Evolutionary conservation across 2,113 vertebrate species (phyloP).

Genomic region (Erythrocercus mccallii): DNA sequence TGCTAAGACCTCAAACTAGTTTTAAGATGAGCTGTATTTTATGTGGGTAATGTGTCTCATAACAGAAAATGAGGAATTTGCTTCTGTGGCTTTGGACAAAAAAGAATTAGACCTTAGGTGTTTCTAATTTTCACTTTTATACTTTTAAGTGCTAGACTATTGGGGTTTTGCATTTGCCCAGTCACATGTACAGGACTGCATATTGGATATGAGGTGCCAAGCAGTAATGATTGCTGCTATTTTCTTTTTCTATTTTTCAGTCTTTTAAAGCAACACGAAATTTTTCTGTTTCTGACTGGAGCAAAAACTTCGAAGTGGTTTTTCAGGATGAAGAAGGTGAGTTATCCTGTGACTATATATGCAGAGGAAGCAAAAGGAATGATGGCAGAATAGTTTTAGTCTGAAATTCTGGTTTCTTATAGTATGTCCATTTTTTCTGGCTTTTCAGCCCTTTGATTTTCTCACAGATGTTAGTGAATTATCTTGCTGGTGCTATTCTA

Average conservation of each 20-base stretch:
- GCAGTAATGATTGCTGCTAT: not conserved
- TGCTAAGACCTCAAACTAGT: not conserved
- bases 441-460: not conserved
- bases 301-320: conserved; percentile 97
- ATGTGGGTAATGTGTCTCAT: not conserved
- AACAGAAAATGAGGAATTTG: not conserved
- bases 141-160: not conserved
- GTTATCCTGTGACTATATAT: not conserved
- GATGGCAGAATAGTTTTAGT: not conserved
- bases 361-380: not conserved
- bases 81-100: not conserved
- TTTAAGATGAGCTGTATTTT: not conserved
- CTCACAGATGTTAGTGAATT: not conserved
- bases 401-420: not conserved
- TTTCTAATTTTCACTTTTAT: not conserved
- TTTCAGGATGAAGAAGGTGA: conserved; percentile 98
- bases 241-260: conserved; percentile 59
- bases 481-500: not conserved
- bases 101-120: not conserved
- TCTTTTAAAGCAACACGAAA: conserved; percentile 93
- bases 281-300: conserved; percentile 98
- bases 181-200: not conserved
- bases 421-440: not conserved
- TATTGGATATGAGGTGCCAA: not conserved
- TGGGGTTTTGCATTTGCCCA: not conserved